Conservation (phyloP, 2,888 invertebrate species). For the Leptogaster cylindrica region DNA sequence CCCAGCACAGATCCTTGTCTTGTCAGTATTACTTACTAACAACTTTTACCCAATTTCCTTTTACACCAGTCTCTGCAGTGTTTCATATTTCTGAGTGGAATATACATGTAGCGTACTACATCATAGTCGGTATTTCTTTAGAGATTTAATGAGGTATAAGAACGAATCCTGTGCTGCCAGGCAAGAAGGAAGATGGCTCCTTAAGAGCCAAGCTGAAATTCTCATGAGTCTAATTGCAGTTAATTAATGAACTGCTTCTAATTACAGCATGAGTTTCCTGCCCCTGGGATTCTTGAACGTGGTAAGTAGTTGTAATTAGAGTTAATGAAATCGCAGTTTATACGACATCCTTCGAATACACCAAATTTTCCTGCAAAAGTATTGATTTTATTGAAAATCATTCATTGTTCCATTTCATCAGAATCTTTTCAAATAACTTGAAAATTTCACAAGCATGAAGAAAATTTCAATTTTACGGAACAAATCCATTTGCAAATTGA, state of each 20-base stretch:
- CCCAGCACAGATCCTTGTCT: neutral
- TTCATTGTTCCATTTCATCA: neutral
- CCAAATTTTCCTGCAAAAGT: neutral
- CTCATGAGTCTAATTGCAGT: constrained; percentile 39
- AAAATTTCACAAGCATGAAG: neutral
- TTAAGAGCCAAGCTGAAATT: constrained; percentile 15
- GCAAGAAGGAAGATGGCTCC: constrained; percentile 1
- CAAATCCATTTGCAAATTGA: constrained; percentile 40
- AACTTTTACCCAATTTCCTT: constrained; percentile 14
- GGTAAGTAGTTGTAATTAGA: constrained; percentile 26
- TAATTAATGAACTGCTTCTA: constrained; percentile 38
- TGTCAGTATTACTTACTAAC: constrained; percentile 3
- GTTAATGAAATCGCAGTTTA: constrained; percentile 1
- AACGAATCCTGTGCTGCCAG: constrained; percentile 3
- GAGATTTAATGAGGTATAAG: constrained; percentile 34
- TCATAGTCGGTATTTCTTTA: constrained; percentile 15
- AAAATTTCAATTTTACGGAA: constrained; percentile 25
- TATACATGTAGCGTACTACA: neutral
- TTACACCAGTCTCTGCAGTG: neutral
- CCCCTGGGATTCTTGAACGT: neutral
- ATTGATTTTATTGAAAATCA: neutral
- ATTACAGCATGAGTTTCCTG: constrained; percentile 9
- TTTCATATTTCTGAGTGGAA: neutral
- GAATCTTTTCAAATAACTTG: neutral
- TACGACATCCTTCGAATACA: neutral